Percentiles rank a stretch among this genome's conserved stretches.
Conservation (phyloP, 1,140 invertebrate species). For the Brachionus paranguensis region DNA sequence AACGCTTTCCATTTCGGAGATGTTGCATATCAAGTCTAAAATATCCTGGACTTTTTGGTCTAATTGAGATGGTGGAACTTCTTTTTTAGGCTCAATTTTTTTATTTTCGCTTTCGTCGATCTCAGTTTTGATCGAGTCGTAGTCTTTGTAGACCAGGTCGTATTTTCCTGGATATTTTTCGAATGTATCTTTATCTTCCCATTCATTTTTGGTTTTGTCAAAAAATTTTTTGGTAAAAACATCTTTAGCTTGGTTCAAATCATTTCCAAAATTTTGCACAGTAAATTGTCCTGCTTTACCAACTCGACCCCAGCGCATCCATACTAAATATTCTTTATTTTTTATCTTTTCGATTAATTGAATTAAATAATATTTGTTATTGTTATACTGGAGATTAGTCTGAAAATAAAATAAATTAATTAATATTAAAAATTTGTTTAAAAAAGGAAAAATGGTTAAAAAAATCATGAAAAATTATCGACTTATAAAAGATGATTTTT, state of each 20-base stretch:
- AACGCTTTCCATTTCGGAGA: slow-evolving; percentile 80
- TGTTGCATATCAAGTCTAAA: slow-evolving; percentile 80
- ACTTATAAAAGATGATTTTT: too few relatives aligned
- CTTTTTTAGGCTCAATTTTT: slow-evolving; percentile 48
- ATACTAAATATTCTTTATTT: slow-evolving; percentile 4
- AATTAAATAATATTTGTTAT: slow-evolving; percentile 40
- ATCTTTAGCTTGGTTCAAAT: slow-evolving; percentile 38
- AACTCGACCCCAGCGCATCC: slow-evolving; percentile 40
- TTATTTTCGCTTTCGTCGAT: neutral
- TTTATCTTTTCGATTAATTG: slow-evolving; percentile 22
- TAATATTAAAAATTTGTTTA: too few relatives aligned
- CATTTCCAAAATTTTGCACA: slow-evolving; percentile 1
- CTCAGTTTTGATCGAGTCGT: neutral
- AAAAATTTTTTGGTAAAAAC: slow-evolving; percentile 32
- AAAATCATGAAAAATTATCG: too few relatives aligned
- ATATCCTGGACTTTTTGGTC: slow-evolving; percentile 71
- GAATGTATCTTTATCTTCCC: neutral
- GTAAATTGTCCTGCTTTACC: slow-evolving; percentile 19
- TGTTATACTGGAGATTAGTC: slow-evolving; percentile 37
- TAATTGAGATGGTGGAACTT: slow-evolving; percentile 63
- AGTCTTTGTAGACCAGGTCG: slow-evolving; percentile 3
- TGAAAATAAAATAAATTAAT: neutral
- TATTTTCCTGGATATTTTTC: slow-evolving; percentile 39
- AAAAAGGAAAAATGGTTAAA: too few relatives aligned
- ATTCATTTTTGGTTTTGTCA: slow-evolving; percentile 40